Evolutionary conservation across 1,140 invertebrate genomes (phyloP), one percentile per base, ranked within the genome.

Genomic region (Colletes gigas): DNA sequence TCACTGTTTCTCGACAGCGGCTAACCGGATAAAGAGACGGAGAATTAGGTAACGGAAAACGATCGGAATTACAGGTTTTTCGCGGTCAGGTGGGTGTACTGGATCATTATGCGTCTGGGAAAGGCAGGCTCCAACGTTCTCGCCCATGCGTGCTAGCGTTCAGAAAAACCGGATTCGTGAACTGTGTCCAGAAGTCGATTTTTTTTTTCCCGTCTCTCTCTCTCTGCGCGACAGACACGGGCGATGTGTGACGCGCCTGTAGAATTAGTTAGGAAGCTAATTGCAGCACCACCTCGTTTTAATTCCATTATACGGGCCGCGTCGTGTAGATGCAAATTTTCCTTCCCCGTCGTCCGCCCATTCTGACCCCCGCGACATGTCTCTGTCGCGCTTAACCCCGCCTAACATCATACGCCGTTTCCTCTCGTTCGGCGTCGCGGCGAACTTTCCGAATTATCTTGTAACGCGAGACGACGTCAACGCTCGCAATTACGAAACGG

Each of bases 381-480:
- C 63, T 68, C 54, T 47, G 57, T 70, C 70, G 62, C 73, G 7
- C 74, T 65, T 69, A 77, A 84, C 62, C 74, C 69, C 60, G 41
- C 66, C 41, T 73, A 50, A 76, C 71, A 65, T 77, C 80, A 41
- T 65, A 71, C 72, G 54, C 41, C 47, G 44, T 47, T 14, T 55
- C 10, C 63, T 21, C 54, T 60, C 67, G 59, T 63, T 74, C 81
- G 50, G 52, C 39, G 71, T 59, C 54, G 60, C 19, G 72, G 70
- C n/a, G 76, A 92, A 91, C 90, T 91, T 92, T 90, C 84, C 88
- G 89, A 91, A 91, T 92, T 91, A 92, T 91, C 89, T 89, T 89
- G 88, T 90, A 88, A 90, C 84, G 84, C 87, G 84, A 87, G 75
- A 79, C 89, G 75, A 80, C 85, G 76, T 78, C 74, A 78, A 84